These are phyloP conservation scores for Acestrorhynchus altus DNA, from an alignment of 2,797 vertebrate genomes.

Conservation along the genomic window DNA sequence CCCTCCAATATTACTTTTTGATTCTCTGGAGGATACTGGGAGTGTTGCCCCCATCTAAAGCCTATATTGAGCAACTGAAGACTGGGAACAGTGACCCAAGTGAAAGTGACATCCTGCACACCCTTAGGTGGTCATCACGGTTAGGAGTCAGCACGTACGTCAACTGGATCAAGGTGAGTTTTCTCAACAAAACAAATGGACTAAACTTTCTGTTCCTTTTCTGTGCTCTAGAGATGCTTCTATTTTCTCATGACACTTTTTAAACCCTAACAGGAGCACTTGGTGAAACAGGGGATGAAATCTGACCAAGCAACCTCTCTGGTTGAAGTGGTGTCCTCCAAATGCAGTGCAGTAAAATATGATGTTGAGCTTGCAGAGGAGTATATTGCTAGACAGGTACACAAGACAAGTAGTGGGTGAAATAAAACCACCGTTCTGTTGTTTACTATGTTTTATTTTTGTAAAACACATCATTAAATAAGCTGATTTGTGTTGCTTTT, in stretches of 20 bases:
- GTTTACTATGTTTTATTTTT: not conserved
- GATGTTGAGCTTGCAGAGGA: slow-evolving; percentile 96
- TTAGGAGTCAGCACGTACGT: slow-evolving; percentile 87
- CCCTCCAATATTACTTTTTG: slow-evolving; percentile 96
- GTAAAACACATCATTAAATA: not conserved
- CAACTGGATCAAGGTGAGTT: slow-evolving; percentile 91
- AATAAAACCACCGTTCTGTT: not conserved
- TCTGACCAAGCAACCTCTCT: slow-evolving; percentile 87
- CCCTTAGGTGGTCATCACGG: slow-evolving; percentile 94
- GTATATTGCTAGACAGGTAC: slow-evolving; percentile 94
- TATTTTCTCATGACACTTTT: not conserved
- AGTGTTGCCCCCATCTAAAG: slow-evolving; percentile 92
- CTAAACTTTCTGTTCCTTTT: not conserved
- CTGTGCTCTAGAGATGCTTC: not conserved
- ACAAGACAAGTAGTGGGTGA: slow-evolving; percentile 19
- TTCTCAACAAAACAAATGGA: not conserved
- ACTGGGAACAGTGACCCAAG: slow-evolving; percentile 85
- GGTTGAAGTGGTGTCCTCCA: slow-evolving; percentile 84
- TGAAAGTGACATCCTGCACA: slow-evolving; percentile 95
- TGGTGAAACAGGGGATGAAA: slow-evolving; percentile 94
- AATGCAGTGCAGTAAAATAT: slow-evolving; percentile 92
- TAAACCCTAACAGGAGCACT: slow-evolving; percentile 82
- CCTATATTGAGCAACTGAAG: slow-evolving; percentile 91
- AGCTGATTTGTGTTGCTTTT: slow-evolving; percentile 34
- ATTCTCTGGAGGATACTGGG: slow-evolving; percentile 95